These are phyloP conservation scores for Tromatobia lineatoria DNA, from an alignment of 2,888 invertebrate species.

Conservation along the genomic window DNA sequence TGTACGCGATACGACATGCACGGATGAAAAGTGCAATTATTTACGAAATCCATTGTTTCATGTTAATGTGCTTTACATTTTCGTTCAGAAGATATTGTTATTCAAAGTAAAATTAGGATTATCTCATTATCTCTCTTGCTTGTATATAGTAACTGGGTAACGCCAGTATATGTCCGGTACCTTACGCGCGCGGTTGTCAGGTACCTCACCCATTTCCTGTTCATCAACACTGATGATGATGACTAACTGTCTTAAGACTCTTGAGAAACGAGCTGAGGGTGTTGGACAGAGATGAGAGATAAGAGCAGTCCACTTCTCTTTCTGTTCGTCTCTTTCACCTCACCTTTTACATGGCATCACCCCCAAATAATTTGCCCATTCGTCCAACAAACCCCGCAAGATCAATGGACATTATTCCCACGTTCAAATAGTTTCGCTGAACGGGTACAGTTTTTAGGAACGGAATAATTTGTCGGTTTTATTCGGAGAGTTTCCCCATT, in stretches of 20 bases:
- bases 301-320: constrained; percentile 48
- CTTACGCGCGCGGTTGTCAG: neutral
- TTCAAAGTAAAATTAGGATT: no score
- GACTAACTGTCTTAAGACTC: constrained; percentile 59
- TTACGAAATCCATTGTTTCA: no score
- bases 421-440: constrained; percentile 77
- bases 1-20: no score
- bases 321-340: constrained; percentile 8
- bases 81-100: no score
- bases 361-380: constrained; percentile 60
- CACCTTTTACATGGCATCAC: constrained; percentile 15
- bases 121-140: no score
- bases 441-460: constrained; percentile 75
- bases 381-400: constrained; percentile 72
- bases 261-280: constrained; percentile 44
- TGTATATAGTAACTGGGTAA: no score
- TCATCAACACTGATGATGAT: neutral
- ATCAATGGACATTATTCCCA: constrained; percentile 79
- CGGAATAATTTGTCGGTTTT: constrained; percentile 78
- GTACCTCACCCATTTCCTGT: neutral
- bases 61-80: no score
- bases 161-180: neutral
- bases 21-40: no score
- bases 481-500: constrained; percentile 31
- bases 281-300: constrained; percentile 55